phyloP scores from a whole-genome alignment of 2,888 invertebrate species.

The Encarsia formosa region DNA sequence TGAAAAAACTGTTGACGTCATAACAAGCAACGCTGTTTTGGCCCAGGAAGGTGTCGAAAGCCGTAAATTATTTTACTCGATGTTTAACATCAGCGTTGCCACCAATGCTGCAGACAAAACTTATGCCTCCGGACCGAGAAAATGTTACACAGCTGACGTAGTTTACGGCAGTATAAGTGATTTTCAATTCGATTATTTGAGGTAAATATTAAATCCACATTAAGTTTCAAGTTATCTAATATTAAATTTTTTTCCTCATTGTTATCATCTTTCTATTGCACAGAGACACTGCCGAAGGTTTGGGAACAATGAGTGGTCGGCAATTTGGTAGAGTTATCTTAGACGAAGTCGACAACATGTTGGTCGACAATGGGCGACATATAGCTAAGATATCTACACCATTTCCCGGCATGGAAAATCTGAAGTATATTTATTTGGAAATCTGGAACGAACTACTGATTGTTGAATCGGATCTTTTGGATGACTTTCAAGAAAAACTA shows the following conservation, averaged over 20 bases:
- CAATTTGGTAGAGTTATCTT: constrained; percentile 40
- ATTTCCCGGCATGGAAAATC: constrained; percentile 42
- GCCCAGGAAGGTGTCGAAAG: constrained; percentile 33
- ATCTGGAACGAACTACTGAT: constrained; percentile 26
- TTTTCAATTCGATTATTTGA: constrained; percentile 41
- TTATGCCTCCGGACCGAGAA: constrained; percentile 18
- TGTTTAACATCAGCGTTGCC: constrained; percentile 36
- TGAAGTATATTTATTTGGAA: constrained; percentile 31
- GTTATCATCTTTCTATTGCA: constrained; percentile 20
- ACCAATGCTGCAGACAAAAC: constrained; percentile 36
- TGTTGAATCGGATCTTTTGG: constrained; percentile 17
- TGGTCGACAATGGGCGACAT: constrained; percentile 48
- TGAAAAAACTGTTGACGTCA: constrained; percentile 37
- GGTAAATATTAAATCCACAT: constrained; percentile 5
- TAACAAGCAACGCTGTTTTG: constrained; percentile 43
- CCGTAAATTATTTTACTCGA: constrained; percentile 29
- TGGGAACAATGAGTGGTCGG: constrained; percentile 38
- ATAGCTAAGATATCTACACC: constrained; percentile 45
- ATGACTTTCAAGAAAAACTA: constrained; percentile 26
- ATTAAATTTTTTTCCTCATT: not conserved
- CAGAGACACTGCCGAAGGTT: constrained; percentile 40
- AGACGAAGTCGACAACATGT: constrained; percentile 51
- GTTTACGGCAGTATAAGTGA: constrained; percentile 43
- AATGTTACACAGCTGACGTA: constrained; percentile 32
- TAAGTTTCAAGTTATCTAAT: not conserved